Percentiles rank a stretch among this genome's conserved stretches.
phyloP scores from a whole-genome alignment of 30 jellyfish, hydroid and myxozoan genomes.

The Aurelia aurita complex sp. Pacific region DNA sequence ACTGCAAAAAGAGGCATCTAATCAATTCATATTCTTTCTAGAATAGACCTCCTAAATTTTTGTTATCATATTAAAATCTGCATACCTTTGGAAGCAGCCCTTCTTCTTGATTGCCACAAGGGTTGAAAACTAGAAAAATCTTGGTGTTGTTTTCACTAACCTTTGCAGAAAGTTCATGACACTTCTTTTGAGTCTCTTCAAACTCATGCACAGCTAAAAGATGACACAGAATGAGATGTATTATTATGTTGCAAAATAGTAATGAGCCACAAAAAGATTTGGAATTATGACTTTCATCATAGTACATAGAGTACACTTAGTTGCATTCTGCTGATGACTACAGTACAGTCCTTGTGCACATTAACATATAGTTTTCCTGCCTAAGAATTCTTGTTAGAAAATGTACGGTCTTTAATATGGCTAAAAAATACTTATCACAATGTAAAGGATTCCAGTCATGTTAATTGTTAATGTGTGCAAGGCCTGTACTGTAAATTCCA shows the following conservation, averaged over 20 bases:
- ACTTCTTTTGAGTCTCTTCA: conserved; percentile 73
- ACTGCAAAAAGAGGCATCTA: conserved; percentile 33
- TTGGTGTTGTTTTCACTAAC: conserved; percentile 7
- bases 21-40: not conserved
- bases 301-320: too few relatives aligned
- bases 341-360: too few relatives aligned
- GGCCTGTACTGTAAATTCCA: too few relatives aligned
- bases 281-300: too few relatives aligned
- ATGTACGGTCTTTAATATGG: too few relatives aligned
- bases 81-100: not conserved
- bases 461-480: too few relatives aligned
- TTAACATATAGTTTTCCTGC: too few relatives aligned
- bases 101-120: not conserved
- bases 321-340: too few relatives aligned
- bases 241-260: not conserved
- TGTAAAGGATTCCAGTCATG: too few relatives aligned
- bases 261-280: too few relatives aligned
- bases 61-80: not conserved
- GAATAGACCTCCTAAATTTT: not conserved
- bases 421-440: too few relatives aligned
- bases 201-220: conserved; percentile 78
- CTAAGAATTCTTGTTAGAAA: too few relatives aligned
- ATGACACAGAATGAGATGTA: not conserved
- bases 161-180: conserved; percentile 65
- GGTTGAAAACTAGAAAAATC: not conserved